phyloP scores from a whole-genome alignment of 2,888 invertebrate genomes.

The Parasteatoda lunata region DNA sequence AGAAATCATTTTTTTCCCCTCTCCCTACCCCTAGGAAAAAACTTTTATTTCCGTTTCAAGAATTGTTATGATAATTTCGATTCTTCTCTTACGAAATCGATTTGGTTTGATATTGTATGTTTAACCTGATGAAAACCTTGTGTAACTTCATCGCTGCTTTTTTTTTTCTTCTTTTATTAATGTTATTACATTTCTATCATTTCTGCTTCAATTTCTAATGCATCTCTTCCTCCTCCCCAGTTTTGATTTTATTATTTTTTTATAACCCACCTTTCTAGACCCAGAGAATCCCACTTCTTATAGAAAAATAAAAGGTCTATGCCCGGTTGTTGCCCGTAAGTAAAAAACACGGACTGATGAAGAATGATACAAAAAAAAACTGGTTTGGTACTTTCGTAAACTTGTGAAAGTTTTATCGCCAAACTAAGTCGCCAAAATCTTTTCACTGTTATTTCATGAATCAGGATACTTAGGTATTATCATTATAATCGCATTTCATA shows the following conservation, averaged over 20 bases:
- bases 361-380: constrained; percentile 39
- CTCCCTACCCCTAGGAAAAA: neutral
- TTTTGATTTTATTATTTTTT: constrained; percentile 25
- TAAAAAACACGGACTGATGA: constrained; percentile 51
- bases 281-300: constrained; percentile 7
- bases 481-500: too few species aligned
- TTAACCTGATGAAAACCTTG: constrained; percentile 52
- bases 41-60: neutral
- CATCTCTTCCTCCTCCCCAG: constrained; percentile 15
- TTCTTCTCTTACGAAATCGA: constrained; percentile 1
- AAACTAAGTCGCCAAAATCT: constrained; percentile 50
- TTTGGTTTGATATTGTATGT: constrained; percentile 56
- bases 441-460: neutral
- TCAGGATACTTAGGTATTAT: neutral
- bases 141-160: constrained; percentile 31
- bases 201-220: constrained; percentile 21
- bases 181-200: constrained; percentile 38
- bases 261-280: constrained; percentile 19
- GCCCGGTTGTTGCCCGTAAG: constrained; percentile 63
- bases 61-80: too few species aligned
- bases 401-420: constrained; percentile 43
- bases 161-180: constrained; percentile 12
- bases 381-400: constrained; percentile 51
- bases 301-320: constrained; percentile 34
- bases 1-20: too few species aligned